phyloP scores from a whole-genome alignment of 1,140 invertebrate species.

The Drosophila burlai region DNA sequence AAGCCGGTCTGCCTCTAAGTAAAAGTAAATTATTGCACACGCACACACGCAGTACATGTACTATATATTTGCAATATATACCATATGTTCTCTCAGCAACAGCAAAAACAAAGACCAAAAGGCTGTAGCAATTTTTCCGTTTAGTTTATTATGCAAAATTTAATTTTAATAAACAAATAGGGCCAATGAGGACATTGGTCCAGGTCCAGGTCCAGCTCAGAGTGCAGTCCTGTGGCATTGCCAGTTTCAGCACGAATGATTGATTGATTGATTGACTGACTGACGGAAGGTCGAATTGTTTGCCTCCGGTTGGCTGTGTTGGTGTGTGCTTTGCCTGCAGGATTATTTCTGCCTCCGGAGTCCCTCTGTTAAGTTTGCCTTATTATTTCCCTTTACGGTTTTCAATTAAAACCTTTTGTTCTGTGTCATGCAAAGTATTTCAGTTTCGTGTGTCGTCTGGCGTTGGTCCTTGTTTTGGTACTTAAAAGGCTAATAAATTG shows the following conservation, averaged over 20 bases:
- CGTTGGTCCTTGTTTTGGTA: background rate
- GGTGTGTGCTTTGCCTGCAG: background rate
- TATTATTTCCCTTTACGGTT: conserved; percentile 41
- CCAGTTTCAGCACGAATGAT: conserved; percentile 24
- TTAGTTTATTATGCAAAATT: conserved; percentile 77
- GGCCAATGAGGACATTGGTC: conserved; percentile 30
- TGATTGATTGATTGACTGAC: conserved; percentile 40
- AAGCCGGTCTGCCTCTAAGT: conserved; percentile 31
- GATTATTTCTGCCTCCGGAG: conserved; percentile 7
- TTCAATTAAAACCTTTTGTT: conserved; percentile 27
- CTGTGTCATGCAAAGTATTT: conserved; percentile 1
- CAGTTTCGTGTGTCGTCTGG: background rate
- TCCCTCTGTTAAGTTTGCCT: conserved; percentile 16
- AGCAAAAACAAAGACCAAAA: conserved; percentile 21
- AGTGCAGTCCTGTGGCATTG: conserved; percentile 16
- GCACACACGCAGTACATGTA: background rate
- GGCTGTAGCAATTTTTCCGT: conserved; percentile 43
- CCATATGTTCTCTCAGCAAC: background rate
- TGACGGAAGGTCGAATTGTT: background rate
- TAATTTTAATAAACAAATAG: conserved; percentile 77
- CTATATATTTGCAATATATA: background rate
- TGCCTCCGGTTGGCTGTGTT: background rate
- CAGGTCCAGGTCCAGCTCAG: background rate
- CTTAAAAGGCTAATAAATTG: conserved; percentile 8
- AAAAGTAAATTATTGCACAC: conserved; percentile 40